phyloP scores from a whole-genome alignment of 2,797 vertebrate genomes.

The Neosilurus hyrtlii region DNA sequence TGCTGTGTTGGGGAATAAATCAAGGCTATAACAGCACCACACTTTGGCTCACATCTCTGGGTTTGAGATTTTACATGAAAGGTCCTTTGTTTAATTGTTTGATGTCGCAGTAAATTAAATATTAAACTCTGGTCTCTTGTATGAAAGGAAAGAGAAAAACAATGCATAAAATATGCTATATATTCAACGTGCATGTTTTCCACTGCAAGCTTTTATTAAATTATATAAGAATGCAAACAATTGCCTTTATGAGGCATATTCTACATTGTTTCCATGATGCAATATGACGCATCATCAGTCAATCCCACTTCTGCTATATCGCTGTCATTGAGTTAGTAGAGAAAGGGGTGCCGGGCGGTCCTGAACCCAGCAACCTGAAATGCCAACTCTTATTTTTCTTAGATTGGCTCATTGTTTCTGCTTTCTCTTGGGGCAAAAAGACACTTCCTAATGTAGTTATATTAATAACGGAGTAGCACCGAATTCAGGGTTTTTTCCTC shows the following conservation, averaged over 20 bases:
- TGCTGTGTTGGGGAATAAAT: background rate
- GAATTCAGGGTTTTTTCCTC: background rate
- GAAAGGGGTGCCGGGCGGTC: background rate
- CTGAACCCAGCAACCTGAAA: slow-evolving; percentile 4
- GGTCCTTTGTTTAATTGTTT: too few species aligned
- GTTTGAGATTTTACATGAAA: background rate
- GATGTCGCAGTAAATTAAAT: background rate
- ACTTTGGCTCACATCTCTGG: background rate
- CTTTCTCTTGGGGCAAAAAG: slow-evolving; percentile 8
- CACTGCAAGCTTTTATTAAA: background rate
- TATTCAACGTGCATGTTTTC: background rate
- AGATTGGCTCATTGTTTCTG: background rate
- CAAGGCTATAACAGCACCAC: background rate
- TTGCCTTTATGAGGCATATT: background rate
- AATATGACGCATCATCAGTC: background rate
- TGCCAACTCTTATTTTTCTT: slow-evolving; percentile 15
- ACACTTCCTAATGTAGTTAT: background rate
- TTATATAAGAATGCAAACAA: background rate
- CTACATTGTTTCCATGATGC: background rate
- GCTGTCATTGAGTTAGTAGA: background rate
- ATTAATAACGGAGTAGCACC: background rate
- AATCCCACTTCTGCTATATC: background rate
- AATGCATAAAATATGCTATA: too few species aligned
- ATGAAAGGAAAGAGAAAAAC: too few species aligned
- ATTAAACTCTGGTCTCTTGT: background rate